phyloP scores from a whole-genome alignment of 2,113 vertebrate species.

The Dunckerocampus dactyliophorus region DNA sequence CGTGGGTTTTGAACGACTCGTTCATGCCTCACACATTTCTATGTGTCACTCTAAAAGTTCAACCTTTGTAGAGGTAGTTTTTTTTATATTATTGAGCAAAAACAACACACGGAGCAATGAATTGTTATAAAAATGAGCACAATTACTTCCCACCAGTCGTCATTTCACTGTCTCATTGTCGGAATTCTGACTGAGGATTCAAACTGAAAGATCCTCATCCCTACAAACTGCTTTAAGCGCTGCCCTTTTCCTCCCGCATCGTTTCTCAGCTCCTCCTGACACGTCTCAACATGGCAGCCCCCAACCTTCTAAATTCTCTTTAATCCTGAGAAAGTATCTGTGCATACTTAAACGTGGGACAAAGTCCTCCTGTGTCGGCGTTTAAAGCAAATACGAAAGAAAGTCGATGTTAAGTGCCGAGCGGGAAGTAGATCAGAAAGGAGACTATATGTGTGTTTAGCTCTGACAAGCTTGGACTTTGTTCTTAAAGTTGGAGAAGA shows the following conservation, averaged over 20 bases:
- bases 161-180: not conserved
- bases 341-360: conserved; percentile 54
- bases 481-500: conserved; percentile 30
- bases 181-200: conserved; percentile 9
- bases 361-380: conserved; percentile 30
- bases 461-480: conserved; percentile 34
- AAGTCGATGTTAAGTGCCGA: conserved; percentile 56
- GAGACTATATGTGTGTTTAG: conserved; percentile 43
- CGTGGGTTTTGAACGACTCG: too few relatives aligned
- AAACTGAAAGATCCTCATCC: conserved; percentile 32
- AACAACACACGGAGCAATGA: too few relatives aligned
- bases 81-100: too few relatives aligned
- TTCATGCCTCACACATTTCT: too few relatives aligned
- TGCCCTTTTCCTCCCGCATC: conserved; percentile 21
- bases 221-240: conserved; percentile 44
- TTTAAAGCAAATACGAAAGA: conserved; percentile 38
- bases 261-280: conserved; percentile 36
- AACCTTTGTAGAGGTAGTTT: too few relatives aligned
- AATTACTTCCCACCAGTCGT: not conserved
- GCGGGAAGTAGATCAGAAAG: conserved; percentile 53
- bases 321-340: conserved; percentile 51
- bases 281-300: conserved; percentile 39
- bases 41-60: too few relatives aligned
- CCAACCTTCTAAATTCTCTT: conserved; percentile 36
- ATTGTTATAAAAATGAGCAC: too few relatives aligned